Base-by-base conservation (phyloP, 1,140 invertebrate genomes). In the Platorchestia sp. region DNA sequence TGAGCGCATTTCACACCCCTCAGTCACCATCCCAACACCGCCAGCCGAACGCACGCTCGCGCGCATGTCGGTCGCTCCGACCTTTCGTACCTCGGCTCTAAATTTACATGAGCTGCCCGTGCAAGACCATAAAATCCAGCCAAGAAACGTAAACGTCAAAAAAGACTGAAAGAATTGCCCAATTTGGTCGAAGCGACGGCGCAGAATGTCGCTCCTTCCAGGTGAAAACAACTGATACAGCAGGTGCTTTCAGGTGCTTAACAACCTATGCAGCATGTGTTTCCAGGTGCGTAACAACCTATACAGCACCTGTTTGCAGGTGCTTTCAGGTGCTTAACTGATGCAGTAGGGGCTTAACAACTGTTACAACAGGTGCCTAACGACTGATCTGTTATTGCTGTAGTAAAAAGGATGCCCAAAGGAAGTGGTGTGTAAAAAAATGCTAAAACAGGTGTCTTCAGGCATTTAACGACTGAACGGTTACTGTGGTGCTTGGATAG, bases 61-160 rank as follows among this genome's bases (percentile, higher is more conserved):
- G 87, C 87, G 43, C 87, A 22, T 89, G 42, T 27, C n/a, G n/a
- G 87, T 10, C 41, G 43, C 27, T 42, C 5, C 87, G 41, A 89
- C n/a, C 87, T 89, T 89, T 89, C n/a, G 87, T 42, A 6, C 41
- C n/a, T 41, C 87, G 43, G 91, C 45, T 10, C 91, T 93, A 93
- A 93, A 93, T 93, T 93, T 93, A 93, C 91, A 93, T 93, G 91
- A 93, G 91, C 44, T 47, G 91, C 36, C 91, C 91, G 44, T 47
- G 91, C 44, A 93, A 42, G 91, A 44, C 91, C 91, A 93, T 93
- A 93, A 93, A 93, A 93, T 93, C 91, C 45, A 7, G 91, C 41
- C 91, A 93, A 93, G 91, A 93, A 93, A 93, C 91, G 91, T 93
- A 93, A 93, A 93, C 44, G 91, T 93, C 91, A 93, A 93, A 93